Conservation (phyloP, 2,888 invertebrate genomes). For the Drosophila kuntzei region DNA sequence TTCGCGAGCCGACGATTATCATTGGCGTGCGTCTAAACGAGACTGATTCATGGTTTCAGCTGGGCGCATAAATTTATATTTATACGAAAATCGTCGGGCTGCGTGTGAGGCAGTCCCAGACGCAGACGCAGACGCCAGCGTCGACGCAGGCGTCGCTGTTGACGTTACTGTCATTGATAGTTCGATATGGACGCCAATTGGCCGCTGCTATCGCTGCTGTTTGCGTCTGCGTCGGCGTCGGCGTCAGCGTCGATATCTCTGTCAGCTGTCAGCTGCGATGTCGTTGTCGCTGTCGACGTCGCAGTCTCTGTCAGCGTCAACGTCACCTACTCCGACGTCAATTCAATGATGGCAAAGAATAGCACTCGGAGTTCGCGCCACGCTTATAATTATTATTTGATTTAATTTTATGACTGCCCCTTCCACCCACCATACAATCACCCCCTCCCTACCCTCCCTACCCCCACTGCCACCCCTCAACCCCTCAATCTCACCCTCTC, state of each 20-base stretch:
- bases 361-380: slow-evolving; percentile 43
- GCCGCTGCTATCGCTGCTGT: slow-evolving; percentile 14
- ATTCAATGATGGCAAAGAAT: slow-evolving; percentile 46
- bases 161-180: slow-evolving; percentile 30
- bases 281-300: slow-evolving; percentile 2
- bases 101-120: slow-evolving; percentile 64
- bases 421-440: not conserved
- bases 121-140: slow-evolving; percentile 22
- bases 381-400: slow-evolving; percentile 69
- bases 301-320: not conserved
- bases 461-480: too few relatives aligned
- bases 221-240: not conserved
- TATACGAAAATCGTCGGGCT: slow-evolving; percentile 66
- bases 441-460: too few relatives aligned
- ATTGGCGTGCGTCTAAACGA: slow-evolving; percentile 74
- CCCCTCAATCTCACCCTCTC: not conserved
- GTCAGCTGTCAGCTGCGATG: not conserved
- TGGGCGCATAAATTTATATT: slow-evolving; percentile 73
- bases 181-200: slow-evolving; percentile 30
- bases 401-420: slow-evolving; percentile 52
- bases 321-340: slow-evolving; percentile 45
- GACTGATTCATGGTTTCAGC: slow-evolving; percentile 72
- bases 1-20: slow-evolving; percentile 66
- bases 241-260: not conserved
- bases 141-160: slow-evolving; percentile 4